Conservation (phyloP, 2,797 vertebrate species). For the Gallinago stenura region DNA sequence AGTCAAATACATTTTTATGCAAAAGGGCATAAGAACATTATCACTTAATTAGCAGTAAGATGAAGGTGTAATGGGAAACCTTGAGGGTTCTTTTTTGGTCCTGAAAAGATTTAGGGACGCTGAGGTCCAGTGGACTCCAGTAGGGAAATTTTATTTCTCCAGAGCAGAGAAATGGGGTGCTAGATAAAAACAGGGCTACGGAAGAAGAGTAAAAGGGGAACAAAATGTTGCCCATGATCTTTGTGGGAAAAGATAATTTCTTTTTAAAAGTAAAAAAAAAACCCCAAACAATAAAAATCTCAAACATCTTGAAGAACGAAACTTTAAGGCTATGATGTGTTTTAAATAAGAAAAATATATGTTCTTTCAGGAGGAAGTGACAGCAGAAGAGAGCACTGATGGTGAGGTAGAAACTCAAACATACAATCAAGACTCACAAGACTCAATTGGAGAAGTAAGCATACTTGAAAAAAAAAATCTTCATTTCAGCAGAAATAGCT, state of each 20-base stretch:
- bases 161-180: background rate
- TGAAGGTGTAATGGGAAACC: background rate
- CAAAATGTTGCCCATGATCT: background rate
- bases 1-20: background rate
- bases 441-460: slow-evolving; percentile 88
- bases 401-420: slow-evolving; percentile 88
- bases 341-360: background rate
- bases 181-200: background rate
- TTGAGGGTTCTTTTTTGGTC: background rate
- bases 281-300: background rate
- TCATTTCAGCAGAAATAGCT: background rate
- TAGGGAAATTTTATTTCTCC: background rate
- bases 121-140: background rate
- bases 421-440: slow-evolving; percentile 89
- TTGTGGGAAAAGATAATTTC: background rate
- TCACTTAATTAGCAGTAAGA: background rate
- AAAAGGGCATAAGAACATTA: background rate
- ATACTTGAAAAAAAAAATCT: background rate
- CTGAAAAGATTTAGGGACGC: background rate
- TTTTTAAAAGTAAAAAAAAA: background rate
- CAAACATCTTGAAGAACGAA: background rate
- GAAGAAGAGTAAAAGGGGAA: background rate
- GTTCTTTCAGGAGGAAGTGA: slow-evolving; percentile 88
- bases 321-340: background rate
- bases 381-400: slow-evolving; percentile 90